These are phyloP conservation scores for Rana temporaria DNA, from an alignment of 2,113 vertebrate genomes.

Conservation along the genomic window DNA sequence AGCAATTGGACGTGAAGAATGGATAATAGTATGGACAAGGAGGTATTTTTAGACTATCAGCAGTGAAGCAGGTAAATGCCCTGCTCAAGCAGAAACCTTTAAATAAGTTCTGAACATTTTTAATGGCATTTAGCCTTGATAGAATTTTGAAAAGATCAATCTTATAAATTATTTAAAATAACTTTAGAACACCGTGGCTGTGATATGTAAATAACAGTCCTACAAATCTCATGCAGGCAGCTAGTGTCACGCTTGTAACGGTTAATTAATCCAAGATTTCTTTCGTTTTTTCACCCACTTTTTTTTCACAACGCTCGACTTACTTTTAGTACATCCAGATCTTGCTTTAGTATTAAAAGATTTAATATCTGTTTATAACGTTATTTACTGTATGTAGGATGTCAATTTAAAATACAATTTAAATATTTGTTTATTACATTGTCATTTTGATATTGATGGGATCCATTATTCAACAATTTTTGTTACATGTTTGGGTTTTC, in stretches of 20 bases:
- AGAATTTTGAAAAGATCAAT: constrained; percentile 77
- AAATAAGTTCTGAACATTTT: constrained; percentile 74
- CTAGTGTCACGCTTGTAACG: constrained; percentile 59
- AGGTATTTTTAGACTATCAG: constrained; percentile 89
- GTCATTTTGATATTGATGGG: too few species aligned
- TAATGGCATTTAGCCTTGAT: constrained; percentile 70
- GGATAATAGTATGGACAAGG: constrained; percentile 96
- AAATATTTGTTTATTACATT: too few species aligned
- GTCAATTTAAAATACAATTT: too few species aligned
- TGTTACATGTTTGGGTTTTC: too few species aligned
- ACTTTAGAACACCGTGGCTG: constrained; percentile 70
- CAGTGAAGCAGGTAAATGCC: constrained; percentile 82
- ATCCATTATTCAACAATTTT: too few species aligned
- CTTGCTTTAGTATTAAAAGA: constrained; percentile 54
- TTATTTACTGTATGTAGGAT: too few species aligned
- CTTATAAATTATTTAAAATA: constrained; percentile 82
- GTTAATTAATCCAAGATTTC: constrained; percentile 71
- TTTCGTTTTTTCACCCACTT: constrained; percentile 58
- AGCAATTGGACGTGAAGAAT: constrained; percentile 99
- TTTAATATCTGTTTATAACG: not conserved
- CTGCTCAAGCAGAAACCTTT: constrained; percentile 73
- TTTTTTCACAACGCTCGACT: constrained; percentile 63
- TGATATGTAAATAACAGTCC: constrained; percentile 76
- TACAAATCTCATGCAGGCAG: constrained; percentile 59
- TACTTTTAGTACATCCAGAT: constrained; percentile 25